A percentile compares a stretch with the other conserved stretches of the same genome.
These are phyloP conservation scores for Hipparchia sbordonii DNA, from an alignment of 2,888 invertebrate genomes.

Conservation along the genomic window DNA sequence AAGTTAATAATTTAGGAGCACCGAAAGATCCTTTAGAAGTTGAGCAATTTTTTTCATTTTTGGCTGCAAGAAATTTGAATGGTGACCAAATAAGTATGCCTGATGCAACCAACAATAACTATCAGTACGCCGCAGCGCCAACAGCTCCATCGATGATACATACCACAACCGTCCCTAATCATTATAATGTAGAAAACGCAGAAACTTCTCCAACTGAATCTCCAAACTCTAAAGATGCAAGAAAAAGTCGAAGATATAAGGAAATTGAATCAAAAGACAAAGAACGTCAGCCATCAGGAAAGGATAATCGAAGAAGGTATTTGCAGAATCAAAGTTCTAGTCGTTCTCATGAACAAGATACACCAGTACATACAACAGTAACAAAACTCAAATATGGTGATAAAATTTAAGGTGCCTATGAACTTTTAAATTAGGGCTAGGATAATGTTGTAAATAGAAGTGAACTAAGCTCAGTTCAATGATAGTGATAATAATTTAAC, in stretches of 20 bases:
- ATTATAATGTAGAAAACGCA: slow-evolving; percentile 23
- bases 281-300: slow-evolving; percentile 32
- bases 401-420: slow-evolving; percentile 61
- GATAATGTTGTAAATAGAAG: slow-evolving; percentile 47
- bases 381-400: slow-evolving; percentile 74
- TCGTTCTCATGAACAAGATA: slow-evolving; percentile 42
- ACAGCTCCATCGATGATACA: slow-evolving; percentile 50
- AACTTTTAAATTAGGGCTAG: slow-evolving; percentile 50
- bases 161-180: slow-evolving; percentile 44
- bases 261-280: slow-evolving; percentile 30
- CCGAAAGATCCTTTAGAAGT: slow-evolving; percentile 64
- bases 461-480: slow-evolving; percentile 36
- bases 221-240: slow-evolving; percentile 17
- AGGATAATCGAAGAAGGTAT: slow-evolving; percentile 33
- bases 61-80: slow-evolving; percentile 66
- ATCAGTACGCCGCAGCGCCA: slow-evolving; percentile 67
- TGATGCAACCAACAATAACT: slow-evolving; percentile 71
- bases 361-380: slow-evolving; percentile 44
- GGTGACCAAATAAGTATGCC: slow-evolving; percentile 58
- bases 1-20: slow-evolving; percentile 49
- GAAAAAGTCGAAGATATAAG: slow-evolving; percentile 30
- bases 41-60: slow-evolving; percentile 66
- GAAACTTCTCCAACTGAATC: slow-evolving; percentile 21
- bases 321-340: slow-evolving; percentile 33
- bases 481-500: slow-evolving; percentile 31